phyloP scores from a whole-genome alignment of 2,888 invertebrate species.

The Xylota segnis region DNA sequence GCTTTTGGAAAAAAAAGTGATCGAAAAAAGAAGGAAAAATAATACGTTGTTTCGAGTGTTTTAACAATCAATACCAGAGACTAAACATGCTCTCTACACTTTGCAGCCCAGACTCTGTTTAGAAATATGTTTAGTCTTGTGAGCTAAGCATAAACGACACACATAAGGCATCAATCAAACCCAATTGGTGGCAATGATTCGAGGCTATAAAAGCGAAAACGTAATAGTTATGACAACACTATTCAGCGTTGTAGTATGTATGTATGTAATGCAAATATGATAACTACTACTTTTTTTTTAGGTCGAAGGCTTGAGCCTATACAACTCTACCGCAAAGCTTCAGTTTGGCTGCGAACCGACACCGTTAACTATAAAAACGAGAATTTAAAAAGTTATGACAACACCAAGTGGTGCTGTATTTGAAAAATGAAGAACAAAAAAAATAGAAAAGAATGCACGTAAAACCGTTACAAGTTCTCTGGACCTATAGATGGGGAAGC shows the following conservation, averaged over 20 bases:
- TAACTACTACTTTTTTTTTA: slow-evolving; percentile 22
- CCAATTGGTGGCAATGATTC: slow-evolving; percentile 1
- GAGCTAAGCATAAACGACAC: slow-evolving; percentile 7
- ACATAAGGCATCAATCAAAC: slow-evolving; percentile 1
- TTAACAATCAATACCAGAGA: slow-evolving; percentile 26
- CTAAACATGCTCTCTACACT: background rate
- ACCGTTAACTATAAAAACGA: slow-evolving; percentile 47
- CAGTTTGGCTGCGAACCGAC: slow-evolving; percentile 17
- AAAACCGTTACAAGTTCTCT: background rate
- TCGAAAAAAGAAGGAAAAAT: slow-evolving; percentile 14
- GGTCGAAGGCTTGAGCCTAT: background rate
- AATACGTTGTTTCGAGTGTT: background rate
- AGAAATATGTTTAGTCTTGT: background rate
- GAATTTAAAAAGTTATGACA: slow-evolving; percentile 48
- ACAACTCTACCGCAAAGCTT: slow-evolving; percentile 9
- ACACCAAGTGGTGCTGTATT: slow-evolving; percentile 43
- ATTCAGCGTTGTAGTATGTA: slow-evolving; percentile 22
- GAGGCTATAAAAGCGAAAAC: slow-evolving; percentile 45
- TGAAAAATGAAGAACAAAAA: background rate
- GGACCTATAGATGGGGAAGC: background rate
- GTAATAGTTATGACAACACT: slow-evolving; percentile 50
- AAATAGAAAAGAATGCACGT: background rate
- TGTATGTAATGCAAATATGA: background rate
- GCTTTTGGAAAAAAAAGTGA: slow-evolving; percentile 23
- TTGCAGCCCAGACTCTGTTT: background rate